Evolutionary conservation across 1,140 invertebrate genomes (phyloP).

Genomic region (Dendrolimus punctatus): DNA sequence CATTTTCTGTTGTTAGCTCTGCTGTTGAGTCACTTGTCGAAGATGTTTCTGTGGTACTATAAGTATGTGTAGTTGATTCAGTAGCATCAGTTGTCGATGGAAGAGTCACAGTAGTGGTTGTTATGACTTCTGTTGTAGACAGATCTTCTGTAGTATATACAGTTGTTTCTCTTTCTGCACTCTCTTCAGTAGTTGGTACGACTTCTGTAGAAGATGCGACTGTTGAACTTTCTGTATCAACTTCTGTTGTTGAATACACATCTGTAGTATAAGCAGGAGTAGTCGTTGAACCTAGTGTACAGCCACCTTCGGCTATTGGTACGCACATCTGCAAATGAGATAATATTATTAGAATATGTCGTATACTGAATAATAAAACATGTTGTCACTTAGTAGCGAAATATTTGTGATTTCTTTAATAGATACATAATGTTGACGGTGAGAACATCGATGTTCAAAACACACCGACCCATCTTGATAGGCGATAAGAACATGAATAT

Average conservation of each 20-base stretch:
- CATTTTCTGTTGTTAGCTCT: no score
- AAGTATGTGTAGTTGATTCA: neutral
- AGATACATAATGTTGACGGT: no score
- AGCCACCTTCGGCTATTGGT: slow-evolving; percentile 9
- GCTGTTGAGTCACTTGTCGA: no score
- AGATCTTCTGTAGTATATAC: slow-evolving; percentile 1
- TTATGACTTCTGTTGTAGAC: neutral
- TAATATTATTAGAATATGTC: neutral
- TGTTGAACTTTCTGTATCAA: neutral
- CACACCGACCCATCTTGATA: no score
- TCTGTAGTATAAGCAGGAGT: neutral
- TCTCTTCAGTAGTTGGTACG: neutral
- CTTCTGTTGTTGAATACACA: neutral
- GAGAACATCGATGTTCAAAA: no score
- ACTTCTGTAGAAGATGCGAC: neutral
- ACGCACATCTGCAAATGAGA: slow-evolving; percentile 4
- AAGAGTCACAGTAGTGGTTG: neutral
- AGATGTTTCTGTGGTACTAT: no score
- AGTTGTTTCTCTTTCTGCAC: neutral
- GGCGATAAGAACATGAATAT: no score
- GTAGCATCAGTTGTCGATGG: neutral
- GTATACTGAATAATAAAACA: neutral
- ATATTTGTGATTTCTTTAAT: no score
- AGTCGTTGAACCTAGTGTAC: slow-evolving; percentile 1
- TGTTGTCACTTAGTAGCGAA: no score